Evolutionary conservation across 2,113 vertebrate genomes (phyloP).

Genomic region (Solenodon paradoxus): DNA sequence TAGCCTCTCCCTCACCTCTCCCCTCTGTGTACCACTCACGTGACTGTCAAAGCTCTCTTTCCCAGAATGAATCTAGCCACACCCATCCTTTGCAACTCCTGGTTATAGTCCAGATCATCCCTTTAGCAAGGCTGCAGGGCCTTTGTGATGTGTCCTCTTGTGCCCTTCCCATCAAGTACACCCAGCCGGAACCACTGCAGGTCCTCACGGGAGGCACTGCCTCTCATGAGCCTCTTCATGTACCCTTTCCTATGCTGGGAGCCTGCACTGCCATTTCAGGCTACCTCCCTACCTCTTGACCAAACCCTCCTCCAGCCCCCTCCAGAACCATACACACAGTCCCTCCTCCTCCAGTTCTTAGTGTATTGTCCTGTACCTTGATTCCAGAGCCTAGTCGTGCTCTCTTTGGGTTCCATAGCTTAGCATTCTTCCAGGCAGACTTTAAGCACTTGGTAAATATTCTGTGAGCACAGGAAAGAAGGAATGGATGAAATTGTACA

Average conservation of each 20-base stretch:
- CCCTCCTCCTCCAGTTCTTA: not conserved
- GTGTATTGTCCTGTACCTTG: not conserved
- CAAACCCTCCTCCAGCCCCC: no score
- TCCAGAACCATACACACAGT: no score
- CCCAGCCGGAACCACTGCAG: not conserved
- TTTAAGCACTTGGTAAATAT: not conserved
- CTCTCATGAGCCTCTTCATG: not conserved
- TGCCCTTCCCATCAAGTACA: not conserved
- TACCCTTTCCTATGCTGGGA: not conserved
- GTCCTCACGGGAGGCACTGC: fast-evolving
- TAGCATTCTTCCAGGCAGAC: not conserved
- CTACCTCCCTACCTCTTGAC: not conserved
- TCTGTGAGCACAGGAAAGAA: not conserved
- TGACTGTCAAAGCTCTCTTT: not conserved
- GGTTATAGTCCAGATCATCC: not conserved
- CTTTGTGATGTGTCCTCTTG: not conserved
- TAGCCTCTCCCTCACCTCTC: not conserved
- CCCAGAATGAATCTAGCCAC: not conserved
- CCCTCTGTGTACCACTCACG: not conserved
- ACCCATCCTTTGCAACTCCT: not conserved
- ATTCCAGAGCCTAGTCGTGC: not conserved
- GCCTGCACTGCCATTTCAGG: no score
- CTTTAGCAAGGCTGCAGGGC: not conserved
- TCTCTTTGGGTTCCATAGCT: not conserved
- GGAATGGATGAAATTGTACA: not conserved